Base-by-base conservation (phyloP, 2,113 vertebrate genomes). In the Melospiza melodia region DNA sequence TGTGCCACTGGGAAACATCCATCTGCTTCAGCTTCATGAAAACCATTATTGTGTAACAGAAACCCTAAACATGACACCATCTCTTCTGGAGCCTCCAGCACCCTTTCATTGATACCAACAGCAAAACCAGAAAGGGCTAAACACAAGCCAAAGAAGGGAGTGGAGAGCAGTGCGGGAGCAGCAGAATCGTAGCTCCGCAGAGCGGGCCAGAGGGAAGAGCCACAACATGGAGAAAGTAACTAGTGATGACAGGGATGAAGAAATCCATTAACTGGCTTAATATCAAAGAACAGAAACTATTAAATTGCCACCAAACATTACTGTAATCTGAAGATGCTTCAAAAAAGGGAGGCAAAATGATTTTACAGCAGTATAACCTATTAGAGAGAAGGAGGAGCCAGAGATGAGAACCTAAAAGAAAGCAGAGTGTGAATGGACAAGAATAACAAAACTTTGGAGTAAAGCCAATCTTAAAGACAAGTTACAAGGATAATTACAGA, bases 161-260 rank as follows among this genome's bases (percentile, higher is more conserved):
- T 5, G 24, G 35, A 91, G 41, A 88, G 33, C 37, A 67, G 61
- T 6, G 17, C 15, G 28, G 52, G 7, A 92, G 54, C 46, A 90
- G 51, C 25, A 88, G n/a, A 66, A 80, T 27, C 1, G 0, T 14
- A 43, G 51, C 3, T 88, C 59, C 1, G 0, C 33, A 16, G 1
- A 57, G n/a, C 1, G 8, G 49, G 59, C 41, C 16, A 51, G 10
- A 71, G 12, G 22, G 30, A 71, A 88, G 67, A 91, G 35, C 20
- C 44, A 44, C 1, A 0, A 24, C 17, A 57, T 82, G 27, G 27
- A 78, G 27, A 49, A 89, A 87, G 62, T 23, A 19, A 76, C 55
- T 52, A 41, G 28, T 75, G 66, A 68, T 30, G 41, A 65, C 18
- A 54, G 35, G 63, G 30, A n/a, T 4, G 6, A 84, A 68, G 39